phyloP scores from a whole-genome alignment of 1,140 invertebrate genomes.

The Eumeta japonica region DNA sequence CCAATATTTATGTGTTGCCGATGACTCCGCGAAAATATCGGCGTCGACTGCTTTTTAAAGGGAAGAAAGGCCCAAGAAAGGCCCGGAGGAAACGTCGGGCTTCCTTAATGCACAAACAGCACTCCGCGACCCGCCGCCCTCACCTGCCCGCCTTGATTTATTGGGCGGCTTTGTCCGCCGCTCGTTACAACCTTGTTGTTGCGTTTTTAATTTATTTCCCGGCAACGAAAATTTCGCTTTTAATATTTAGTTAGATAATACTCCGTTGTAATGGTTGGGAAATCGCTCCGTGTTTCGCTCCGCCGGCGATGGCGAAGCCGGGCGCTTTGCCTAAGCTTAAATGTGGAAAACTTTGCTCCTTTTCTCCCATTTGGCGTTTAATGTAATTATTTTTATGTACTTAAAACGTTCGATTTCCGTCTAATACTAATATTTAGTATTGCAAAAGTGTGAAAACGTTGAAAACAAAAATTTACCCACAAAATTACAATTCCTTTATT shows the following conservation, averaged over 20 bases:
- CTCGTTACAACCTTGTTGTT: conserved; percentile 54
- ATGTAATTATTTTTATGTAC: too few relatives aligned
- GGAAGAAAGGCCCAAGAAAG: conserved; percentile 53
- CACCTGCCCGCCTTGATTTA: conserved; percentile 42
- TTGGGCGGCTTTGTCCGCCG: conserved; percentile 48
- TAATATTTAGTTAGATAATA: conserved; percentile 50
- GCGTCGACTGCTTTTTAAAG: conserved; percentile 56
- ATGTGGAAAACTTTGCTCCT: too few relatives aligned
- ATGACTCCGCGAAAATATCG: conserved; percentile 55
- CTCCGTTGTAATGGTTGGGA: conserved; percentile 19
- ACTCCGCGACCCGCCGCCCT: conserved; percentile 34
- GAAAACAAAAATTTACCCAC: too few relatives aligned
- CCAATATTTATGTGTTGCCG: conserved; percentile 59
- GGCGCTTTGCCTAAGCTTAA: too few relatives aligned
- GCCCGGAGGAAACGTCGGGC: conserved; percentile 38
- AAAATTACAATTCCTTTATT: too few relatives aligned
- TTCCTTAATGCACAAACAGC: conserved; percentile 55
- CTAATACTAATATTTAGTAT: too few relatives aligned
- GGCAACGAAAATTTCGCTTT: conserved; percentile 38
- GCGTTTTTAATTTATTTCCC: conserved; percentile 57
- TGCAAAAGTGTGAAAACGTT: too few relatives aligned
- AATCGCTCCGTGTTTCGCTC: conserved; percentile 16
- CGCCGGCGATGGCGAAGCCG: too few relatives aligned
- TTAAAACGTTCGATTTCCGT: too few relatives aligned
- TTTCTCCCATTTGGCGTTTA: too few relatives aligned